These are phyloP conservation scores for Fragum fragum DNA, from an alignment of 2,888 invertebrate species.

Conservation along the genomic window DNA sequence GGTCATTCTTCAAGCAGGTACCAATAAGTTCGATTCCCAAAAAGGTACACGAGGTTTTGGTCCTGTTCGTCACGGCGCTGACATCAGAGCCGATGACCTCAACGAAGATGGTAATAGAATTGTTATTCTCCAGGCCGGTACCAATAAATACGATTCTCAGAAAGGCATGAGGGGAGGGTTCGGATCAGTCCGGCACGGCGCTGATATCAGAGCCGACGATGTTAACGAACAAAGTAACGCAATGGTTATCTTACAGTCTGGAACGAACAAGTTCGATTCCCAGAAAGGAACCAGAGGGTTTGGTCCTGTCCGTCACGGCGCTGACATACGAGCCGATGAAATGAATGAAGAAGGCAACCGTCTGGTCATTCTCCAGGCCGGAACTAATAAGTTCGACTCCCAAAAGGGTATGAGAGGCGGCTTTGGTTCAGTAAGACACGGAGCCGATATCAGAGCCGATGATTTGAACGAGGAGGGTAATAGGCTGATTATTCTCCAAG, in stretches of 20 bases:
- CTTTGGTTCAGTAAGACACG: slow-evolving; percentile 82
- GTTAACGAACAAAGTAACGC: slow-evolving; percentile 78
- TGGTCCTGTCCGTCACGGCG: slow-evolving; percentile 83
- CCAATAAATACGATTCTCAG: slow-evolving; percentile 79
- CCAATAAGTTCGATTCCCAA: slow-evolving; percentile 84
- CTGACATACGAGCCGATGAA: slow-evolving; percentile 85
- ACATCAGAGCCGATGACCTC: slow-evolving; percentile 77
- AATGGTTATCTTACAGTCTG: slow-evolving; percentile 84
- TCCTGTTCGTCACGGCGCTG: slow-evolving; percentile 79
- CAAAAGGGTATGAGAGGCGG: slow-evolving; percentile 83
- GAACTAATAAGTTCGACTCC: slow-evolving; percentile 84
- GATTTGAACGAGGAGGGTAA: slow-evolving; percentile 79
- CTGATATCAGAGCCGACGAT: slow-evolving; percentile 85
- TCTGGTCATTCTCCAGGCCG: slow-evolving; percentile 83
- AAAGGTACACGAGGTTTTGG: slow-evolving; percentile 82
- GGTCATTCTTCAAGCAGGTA: slow-evolving; percentile 82
- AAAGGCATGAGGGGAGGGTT: slow-evolving; percentile 77
- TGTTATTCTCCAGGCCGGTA: slow-evolving; percentile 82
- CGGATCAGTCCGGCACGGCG: slow-evolving; percentile 82
- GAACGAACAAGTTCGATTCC: slow-evolving; percentile 84
- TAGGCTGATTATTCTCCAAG: slow-evolving; percentile 82
- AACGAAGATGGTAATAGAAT: slow-evolving; percentile 71
- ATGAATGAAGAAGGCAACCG: slow-evolving; percentile 78
- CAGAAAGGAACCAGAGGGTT: slow-evolving; percentile 83
- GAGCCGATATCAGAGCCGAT: slow-evolving; percentile 85